Base-by-base conservation (phyloP, 2,797 vertebrate species). In the Notolabrus celidotus region DNA sequence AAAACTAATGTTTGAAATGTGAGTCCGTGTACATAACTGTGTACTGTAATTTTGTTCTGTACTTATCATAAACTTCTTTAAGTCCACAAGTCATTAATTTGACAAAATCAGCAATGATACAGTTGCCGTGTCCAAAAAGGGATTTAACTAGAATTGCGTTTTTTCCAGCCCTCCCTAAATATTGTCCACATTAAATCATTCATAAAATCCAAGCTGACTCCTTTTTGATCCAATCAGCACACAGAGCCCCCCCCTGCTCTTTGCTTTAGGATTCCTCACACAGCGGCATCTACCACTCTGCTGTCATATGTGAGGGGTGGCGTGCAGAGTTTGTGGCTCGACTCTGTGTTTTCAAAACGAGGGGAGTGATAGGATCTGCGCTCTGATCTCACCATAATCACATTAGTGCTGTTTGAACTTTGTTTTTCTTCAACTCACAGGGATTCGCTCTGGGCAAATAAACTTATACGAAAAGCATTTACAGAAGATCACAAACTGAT, bases 371-470 rank as follows among this genome's bases (percentile, higher is more conserved):
- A 75, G 74, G 75, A 90, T 92, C 90, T 82, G 75, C 5, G 42
- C 88, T 92, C 89, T 92, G 89, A 91, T 92, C 90, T 91, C 83
- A 0, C 77, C 78, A 67, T 90, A 91, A 91, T 92, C 86, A 66
- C 79, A 89, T 90, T 82, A 90, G 86, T 34, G 49, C 56, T 0
- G 82, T 91, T 92, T 91, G 87, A 92, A 91, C 86, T 86, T 78
- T 90, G 86, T 92, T 91, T 92, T 90, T 57, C 77, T 77, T 82
- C 73, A 36, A 74, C 36, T 83, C 12, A 23, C 71, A 64, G 89
- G 90, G 87, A 85, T 79, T 73, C 70, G 20, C 71, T 72, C 71
- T 69, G 77, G 60, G 69, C 66, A 91, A 91, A 92, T 85, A 92
- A 91, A 86, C 88, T 41, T 70, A 49, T 75, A 75, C 63, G 73